Conservation (phyloP, 2,888 invertebrate species). For the Acrocera orbiculus region DNA sequence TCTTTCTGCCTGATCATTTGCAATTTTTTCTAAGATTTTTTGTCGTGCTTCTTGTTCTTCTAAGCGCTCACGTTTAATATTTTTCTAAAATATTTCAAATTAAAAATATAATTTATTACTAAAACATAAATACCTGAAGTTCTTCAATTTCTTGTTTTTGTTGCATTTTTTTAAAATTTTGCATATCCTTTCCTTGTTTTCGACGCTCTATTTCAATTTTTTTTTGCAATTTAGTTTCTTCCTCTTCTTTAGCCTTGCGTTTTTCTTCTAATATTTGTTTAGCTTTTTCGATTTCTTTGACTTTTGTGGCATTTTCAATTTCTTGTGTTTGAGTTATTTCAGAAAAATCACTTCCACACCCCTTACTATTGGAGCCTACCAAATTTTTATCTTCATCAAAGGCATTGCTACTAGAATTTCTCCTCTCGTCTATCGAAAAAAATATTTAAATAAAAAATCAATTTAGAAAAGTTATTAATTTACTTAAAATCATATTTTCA, state of each 20-base stretch:
- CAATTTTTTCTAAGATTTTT: conserved; percentile 65
- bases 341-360: too few species aligned
- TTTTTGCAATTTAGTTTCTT: conserved; percentile 46
- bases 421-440: too few species aligned
- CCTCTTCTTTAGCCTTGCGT: conserved; percentile 42
- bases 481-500: too few species aligned
- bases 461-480: too few species aligned
- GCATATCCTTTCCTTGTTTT: conserved; percentile 51
- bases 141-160: conserved; percentile 58
- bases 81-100: conserved; percentile 14
- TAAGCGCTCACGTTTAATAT: conserved; percentile 50
- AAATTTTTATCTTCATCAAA: background rate
- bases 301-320: conserved; percentile 7
- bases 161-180: conserved; percentile 52
- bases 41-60: conserved; percentile 59
- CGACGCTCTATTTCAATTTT: conserved; percentile 53
- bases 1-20: conserved; percentile 61
- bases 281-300: conserved; percentile 41
- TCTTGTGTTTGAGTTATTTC: conserved; percentile 3
- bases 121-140: conserved; percentile 33
- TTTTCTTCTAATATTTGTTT: conserved; percentile 50
- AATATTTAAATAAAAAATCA: too few species aligned
- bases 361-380: too few species aligned
- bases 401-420: too few species aligned
- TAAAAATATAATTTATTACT: conserved; percentile 27